Evolutionary conservation across 2,888 invertebrate genomes (phyloP), one percentile per base, ranked within the genome.

Genomic region (Girardia tigrina): DNA sequence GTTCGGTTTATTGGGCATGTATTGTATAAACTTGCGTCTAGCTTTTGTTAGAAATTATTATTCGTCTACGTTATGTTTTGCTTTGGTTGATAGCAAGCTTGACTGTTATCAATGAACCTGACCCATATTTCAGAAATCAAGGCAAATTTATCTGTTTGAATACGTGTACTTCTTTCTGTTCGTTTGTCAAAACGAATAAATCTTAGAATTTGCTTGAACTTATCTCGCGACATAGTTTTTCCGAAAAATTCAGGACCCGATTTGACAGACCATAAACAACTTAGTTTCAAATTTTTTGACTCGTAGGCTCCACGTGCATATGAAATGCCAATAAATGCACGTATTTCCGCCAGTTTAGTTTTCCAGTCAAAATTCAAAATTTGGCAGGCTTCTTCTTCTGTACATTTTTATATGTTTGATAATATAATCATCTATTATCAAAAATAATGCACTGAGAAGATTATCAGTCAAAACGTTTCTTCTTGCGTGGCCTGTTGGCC

Each of bases 401-500:
- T 4, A 56, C 36, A 56, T 56, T 56, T 23, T 16, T 56, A 12
- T 56, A 56, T 56, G 4, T 23, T 2, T 56, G n/a, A 56, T 8
- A 4, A 56, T 56, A 56, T 16, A 2, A 23, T 56, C 23, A 56
- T 56, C 56, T 56, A 56, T 56, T 56, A 56, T 56, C 56, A 56
- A 56, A n/a, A 23, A 56, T 20, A 56, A 56, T 56, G 56, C 56
- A 56, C 56, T 56, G 8, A 36, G 8, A 36, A 36, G 8, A 36
- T 36, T 36, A 36, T 36, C 36, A 12, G 36, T 16, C 36, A 36
- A 12, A 56, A 56, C 23, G 23, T 56, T 56, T 23, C 56, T 56
- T 36, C 23, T 56, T 56, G 56, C 56, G 56, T 56, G 23, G 56
- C 56, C 56, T 56, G 56, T 56, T 56, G 56, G 56, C 56, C 56